Evolutionary conservation across 1,140 invertebrate genomes (phyloP).

Genomic region (Hyles euphorbiae): DNA sequence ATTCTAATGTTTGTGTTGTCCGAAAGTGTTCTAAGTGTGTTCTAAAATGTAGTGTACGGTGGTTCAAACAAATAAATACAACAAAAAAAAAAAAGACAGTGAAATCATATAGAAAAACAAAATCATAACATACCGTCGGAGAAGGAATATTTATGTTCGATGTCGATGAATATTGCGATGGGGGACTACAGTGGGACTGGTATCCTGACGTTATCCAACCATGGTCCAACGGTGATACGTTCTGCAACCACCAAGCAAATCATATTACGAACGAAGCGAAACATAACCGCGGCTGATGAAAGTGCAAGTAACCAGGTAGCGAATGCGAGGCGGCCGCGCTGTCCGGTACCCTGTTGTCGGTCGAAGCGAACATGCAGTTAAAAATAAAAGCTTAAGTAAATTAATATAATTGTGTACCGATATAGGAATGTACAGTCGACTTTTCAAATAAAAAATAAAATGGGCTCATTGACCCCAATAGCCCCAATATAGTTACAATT

Average conservation of each 20-base stretch:
- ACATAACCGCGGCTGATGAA: background rate
- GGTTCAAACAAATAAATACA: too few relatives aligned
- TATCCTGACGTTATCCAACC: constrained; percentile 75
- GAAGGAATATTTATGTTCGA: constrained; percentile 75
- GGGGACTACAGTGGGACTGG: constrained; percentile 75
- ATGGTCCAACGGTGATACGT: constrained; percentile 77
- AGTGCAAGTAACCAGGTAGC: background rate
- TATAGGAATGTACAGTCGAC: too few relatives aligned
- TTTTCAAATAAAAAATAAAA: too few relatives aligned
- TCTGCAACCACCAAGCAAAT: constrained; percentile 47
- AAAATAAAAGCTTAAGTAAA: background rate
- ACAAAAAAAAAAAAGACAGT: too few relatives aligned
- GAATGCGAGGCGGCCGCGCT: background rate
- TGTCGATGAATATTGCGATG: constrained; percentile 74
- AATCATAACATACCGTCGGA: constrained; percentile 68
- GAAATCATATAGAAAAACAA: too few relatives aligned
- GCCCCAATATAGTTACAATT: too few relatives aligned
- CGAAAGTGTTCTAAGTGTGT: too few relatives aligned
- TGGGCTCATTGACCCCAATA: too few relatives aligned
- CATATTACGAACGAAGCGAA: constrained; percentile 1
- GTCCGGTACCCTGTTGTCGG: too few relatives aligned
- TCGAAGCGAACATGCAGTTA: constrained; percentile 6
- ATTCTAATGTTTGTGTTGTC: too few relatives aligned
- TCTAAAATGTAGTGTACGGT: too few relatives aligned
- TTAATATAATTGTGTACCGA: too few relatives aligned